Percentiles rank a stretch among this genome's conserved stretches.
phyloP scores from a whole-genome alignment of 1,140 invertebrate genomes.

The Tetragonula clypearis region DNA sequence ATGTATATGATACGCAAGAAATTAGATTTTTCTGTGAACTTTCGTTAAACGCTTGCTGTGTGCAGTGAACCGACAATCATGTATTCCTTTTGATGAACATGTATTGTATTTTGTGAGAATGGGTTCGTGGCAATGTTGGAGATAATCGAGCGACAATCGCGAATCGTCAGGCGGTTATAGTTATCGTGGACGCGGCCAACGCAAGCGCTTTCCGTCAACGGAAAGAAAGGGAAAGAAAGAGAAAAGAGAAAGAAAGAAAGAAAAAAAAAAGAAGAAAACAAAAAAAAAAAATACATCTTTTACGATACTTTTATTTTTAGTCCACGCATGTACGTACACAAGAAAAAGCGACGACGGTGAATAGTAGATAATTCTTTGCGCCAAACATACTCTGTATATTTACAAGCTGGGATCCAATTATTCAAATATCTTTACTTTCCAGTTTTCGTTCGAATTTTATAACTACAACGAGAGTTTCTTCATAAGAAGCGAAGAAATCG shows the following conservation, averaged over 20 bases:
- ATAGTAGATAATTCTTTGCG: background rate
- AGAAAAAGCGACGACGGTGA: background rate
- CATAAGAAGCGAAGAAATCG: background rate
- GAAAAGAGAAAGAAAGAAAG: background rate
- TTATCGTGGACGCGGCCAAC: background rate
- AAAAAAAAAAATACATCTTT: background rate
- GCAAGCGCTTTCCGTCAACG: background rate
- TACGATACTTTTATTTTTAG: constrained; percentile 52
- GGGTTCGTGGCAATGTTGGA: background rate
- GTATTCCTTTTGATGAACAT: constrained; percentile 55
- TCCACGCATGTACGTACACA: constrained; percentile 6
- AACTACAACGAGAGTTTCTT: background rate
- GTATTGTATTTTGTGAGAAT: constrained; percentile 8
- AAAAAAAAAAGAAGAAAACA: background rate
- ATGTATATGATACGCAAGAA: background rate
- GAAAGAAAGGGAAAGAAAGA: constrained; percentile 4
- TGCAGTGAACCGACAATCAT: constrained; percentile 76
- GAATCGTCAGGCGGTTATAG: background rate
- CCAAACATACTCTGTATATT: background rate
- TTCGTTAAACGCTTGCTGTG: constrained; percentile 45
- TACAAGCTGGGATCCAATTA: background rate
- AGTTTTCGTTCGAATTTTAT: background rate
- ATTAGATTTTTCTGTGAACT: constrained; percentile 8
- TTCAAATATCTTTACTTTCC: background rate
- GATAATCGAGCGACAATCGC: background rate